Evolutionary conservation across 1,140 invertebrate species (phyloP).

Genomic region (Neodiprion pinetum): DNA sequence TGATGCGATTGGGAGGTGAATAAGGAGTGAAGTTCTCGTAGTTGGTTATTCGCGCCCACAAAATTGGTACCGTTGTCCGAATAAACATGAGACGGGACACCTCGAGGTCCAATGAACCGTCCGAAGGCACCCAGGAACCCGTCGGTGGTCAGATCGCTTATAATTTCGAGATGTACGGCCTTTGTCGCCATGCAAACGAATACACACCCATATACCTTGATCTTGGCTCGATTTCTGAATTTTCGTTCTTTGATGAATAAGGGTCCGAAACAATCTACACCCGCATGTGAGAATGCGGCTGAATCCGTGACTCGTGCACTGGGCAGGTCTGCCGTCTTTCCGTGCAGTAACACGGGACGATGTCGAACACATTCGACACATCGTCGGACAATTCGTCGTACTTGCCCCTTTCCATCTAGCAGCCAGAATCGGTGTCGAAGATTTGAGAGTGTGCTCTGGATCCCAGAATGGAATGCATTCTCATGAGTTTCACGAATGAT

Average conservation of each 20-base stretch:
- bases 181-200: too few species aligned
- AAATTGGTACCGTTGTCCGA: conserved; percentile 36
- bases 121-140: conserved; percentile 35
- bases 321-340: conserved; percentile 43
- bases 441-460: conserved; percentile 14
- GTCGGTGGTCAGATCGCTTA: conserved; percentile 34
- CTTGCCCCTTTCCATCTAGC: conserved; percentile 34
- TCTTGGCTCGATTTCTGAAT: conserved; percentile 11
- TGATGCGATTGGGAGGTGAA: not conserved
- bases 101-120: conserved; percentile 37
- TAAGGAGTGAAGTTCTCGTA: conserved; percentile 15
- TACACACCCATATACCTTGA: conserved; percentile 10
- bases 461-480: conserved; percentile 1
- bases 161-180: not conserved
- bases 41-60: conserved; percentile 20
- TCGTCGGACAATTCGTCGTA: conserved; percentile 29
- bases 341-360: conserved; percentile 26
- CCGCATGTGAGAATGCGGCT: conserved; percentile 14
- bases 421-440: conserved; percentile 37
- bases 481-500: conserved; percentile 19
- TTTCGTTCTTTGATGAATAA: conserved; percentile 17
- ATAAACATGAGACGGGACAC: conserved; percentile 26
- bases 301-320: conserved; percentile 23
- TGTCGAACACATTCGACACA: conserved; percentile 45
- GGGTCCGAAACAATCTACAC: conserved; percentile 23